A percentile compares a stretch with the other conserved stretches of the same genome.
phyloP scores from a whole-genome alignment of 2,888 invertebrate species.

The Drosophila buzzatii region DNA sequence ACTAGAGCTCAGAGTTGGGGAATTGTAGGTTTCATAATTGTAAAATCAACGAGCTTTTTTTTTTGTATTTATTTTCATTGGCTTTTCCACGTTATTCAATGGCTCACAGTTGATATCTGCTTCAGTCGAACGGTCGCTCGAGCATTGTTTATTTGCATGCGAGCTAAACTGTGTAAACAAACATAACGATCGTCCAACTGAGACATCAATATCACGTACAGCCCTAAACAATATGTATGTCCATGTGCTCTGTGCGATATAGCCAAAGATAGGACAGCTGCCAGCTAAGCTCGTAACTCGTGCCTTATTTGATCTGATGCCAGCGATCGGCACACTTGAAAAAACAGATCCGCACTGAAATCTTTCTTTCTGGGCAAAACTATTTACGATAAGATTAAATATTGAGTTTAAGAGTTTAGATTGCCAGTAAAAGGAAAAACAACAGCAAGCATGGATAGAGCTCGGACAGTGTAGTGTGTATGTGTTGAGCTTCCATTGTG shows the following conservation, averaged over 20 bases:
- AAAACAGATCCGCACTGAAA: neutral
- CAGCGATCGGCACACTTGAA: constrained; percentile 6
- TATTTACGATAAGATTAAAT: neutral
- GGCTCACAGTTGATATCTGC: constrained; percentile 49
- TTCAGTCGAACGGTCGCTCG: constrained; percentile 42
- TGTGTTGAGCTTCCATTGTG: neutral
- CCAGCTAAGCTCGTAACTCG: neutral
- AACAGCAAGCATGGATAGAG: no score
- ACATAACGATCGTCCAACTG: constrained; percentile 40
- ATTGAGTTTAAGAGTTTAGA: neutral
- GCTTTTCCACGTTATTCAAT: constrained; percentile 41
- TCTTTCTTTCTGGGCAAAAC: neutral
- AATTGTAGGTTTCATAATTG: constrained; percentile 59
- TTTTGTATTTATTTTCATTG: constrained; percentile 57
- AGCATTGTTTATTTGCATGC: constrained; percentile 52
- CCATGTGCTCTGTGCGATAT: neutral
- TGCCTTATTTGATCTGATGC: constrained; percentile 3
- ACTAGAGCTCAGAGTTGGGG: neutral
- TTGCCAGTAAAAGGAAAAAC: no score
- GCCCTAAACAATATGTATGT: neutral
- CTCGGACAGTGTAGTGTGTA: neutral
- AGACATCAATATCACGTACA: constrained; percentile 27
- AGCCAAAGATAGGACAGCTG: constrained; percentile 1
- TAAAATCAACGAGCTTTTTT: constrained; percentile 49
- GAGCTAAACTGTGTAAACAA: constrained; percentile 54